phyloP scores from a whole-genome alignment of 2,888 invertebrate genomes.

The Imbricaverruca yamaguchii region DNA sequence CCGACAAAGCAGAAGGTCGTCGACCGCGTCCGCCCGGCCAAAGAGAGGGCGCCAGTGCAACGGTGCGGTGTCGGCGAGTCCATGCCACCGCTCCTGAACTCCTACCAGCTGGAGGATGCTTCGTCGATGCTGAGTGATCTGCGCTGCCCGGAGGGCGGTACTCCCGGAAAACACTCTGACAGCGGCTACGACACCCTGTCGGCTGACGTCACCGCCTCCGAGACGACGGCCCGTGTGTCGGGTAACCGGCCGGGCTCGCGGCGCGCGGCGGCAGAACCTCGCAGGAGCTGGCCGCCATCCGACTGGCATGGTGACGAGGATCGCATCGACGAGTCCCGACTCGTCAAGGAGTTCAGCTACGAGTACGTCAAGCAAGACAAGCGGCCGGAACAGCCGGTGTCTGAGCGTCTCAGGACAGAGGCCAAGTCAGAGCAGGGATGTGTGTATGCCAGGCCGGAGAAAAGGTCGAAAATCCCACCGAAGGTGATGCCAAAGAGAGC shows the following conservation, averaged over 20 bases:
- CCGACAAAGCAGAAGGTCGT: slow-evolving; percentile 7
- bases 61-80: not conserved
- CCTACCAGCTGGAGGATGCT: not conserved
- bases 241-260: slow-evolving; percentile 23
- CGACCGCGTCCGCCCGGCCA: no score
- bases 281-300: slow-evolving; percentile 29
- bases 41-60: not conserved
- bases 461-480: slow-evolving; percentile 11
- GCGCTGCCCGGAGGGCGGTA: slow-evolving; percentile 37
- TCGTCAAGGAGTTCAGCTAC: slow-evolving; percentile 34
- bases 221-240: slow-evolving; percentile 8
- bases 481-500: slow-evolving; percentile 29
- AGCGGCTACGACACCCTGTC: slow-evolving; percentile 41
- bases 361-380: slow-evolving; percentile 32
- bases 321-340: slow-evolving; percentile 30
- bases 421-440: no score
- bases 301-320: slow-evolving; percentile 30
- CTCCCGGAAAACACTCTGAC: slow-evolving; percentile 39
- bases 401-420: no score
- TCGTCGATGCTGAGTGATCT: slow-evolving; percentile 36
- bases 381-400: not conserved
- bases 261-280: slow-evolving; percentile 20
- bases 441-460: no score
- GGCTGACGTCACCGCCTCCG: slow-evolving; percentile 28
- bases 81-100: not conserved